phyloP scores from a whole-genome alignment of 2,113 vertebrate genomes.

The Cynoglossus semilaevis region DNA sequence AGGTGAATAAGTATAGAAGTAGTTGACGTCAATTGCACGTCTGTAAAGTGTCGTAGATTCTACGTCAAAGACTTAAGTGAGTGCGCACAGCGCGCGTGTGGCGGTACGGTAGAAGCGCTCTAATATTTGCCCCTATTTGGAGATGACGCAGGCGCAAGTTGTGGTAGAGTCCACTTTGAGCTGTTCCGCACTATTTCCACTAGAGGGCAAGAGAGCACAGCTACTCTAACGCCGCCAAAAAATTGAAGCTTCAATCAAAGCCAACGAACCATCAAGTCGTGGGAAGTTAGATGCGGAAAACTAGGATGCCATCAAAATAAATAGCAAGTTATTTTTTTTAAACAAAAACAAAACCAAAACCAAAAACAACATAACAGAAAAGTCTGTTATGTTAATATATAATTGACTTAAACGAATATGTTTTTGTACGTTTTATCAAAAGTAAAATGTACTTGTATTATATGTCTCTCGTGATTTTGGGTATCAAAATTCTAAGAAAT shows the following conservation, averaged over 20 bases:
- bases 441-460: no score
- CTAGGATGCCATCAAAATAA: constrained; percentile 33
- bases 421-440: no score
- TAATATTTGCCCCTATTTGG: constrained; percentile 74
- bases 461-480: no score
- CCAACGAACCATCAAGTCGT: constrained; percentile 10
- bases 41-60: no score
- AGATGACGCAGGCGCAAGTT: constrained; percentile 41
- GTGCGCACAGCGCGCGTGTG: neutral
- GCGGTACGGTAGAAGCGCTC: constrained; percentile 37
- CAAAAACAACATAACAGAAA: no score
- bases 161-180: constrained; percentile 39
- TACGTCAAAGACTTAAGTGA: neutral
- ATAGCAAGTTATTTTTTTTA: neutral
- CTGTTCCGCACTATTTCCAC: constrained; percentile 2
- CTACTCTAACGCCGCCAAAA: neutral
- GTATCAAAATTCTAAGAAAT: no score
- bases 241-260: neutral
- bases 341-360: no score
- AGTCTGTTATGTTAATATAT: no score
- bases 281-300: rapidly evolving
- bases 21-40: no score
- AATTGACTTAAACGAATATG: no score
- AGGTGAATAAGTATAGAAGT: no score
- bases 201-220: constrained; percentile 46